Base-by-base conservation (phyloP, 2,797 vertebrate species). In the Muraenolepis orangiensis region DNA sequence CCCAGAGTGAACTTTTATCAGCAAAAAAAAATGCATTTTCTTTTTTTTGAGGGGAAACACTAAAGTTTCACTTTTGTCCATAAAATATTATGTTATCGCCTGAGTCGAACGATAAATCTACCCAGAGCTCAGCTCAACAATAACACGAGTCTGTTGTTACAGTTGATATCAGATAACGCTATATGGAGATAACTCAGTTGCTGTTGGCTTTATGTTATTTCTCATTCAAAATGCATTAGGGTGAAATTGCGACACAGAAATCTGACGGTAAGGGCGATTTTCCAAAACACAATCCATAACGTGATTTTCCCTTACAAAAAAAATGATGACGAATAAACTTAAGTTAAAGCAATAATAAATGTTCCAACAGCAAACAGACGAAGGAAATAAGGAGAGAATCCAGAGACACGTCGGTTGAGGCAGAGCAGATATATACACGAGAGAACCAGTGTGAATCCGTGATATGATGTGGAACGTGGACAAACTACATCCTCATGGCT, bases 21-120 rank as follows among this genome's bases (percentile, higher is more conserved):
- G 46, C 46, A 57, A n/a, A 57, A 16, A 57, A 1, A 57, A n/a
- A 3, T 36, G n/a, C n/a, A n/a, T 23, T 23, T 36, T 57, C 61
- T 57, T 74, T 57, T 70, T 32, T 61, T 34, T 3, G 14, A 38
- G 34, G 34, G 34, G 34, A 36, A 70, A 70, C 69, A 38, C 34
- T 16, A 26, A 18, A 46, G 38, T 46, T 70, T 70, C 69, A 42
- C 30, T 36, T 69, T 69, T 36, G 32, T 38, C 36, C 32, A 38
- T 70, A 70, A 36, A 36, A 36, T 70, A 36, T 36, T 7, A 40
- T 42, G 70, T 46, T 46, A 71, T n/a, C 16, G 40, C 40, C 38
- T 26, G 26, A 18, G 5, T 20, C 67, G 20, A 66, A 28, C 0
- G 6, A 80, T 73, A 42, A 75, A 76, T 70, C 51, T 30, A 31